These are phyloP conservation scores for Pachyuromys duprasi DNA, from an alignment of 2,797 vertebrate species.

Conservation along the genomic window DNA sequence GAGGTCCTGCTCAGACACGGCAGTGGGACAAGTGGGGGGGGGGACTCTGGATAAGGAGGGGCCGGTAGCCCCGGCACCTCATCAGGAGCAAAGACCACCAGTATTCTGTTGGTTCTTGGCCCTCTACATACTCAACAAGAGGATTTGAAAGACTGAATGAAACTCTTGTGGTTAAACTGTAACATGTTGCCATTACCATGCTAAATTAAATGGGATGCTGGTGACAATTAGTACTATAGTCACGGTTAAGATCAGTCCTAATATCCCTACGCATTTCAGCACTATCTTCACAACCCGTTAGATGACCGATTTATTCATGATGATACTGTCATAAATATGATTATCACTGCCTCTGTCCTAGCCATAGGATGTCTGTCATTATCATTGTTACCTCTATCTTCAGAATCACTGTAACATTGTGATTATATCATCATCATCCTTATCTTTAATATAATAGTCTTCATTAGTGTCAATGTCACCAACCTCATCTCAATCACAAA, in stretches of 20 bases:
- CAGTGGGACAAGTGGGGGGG: neutral
- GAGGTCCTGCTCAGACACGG: neutral
- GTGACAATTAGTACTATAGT: neutral
- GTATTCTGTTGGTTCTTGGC: neutral
- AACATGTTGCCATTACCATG: neutral
- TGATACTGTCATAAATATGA: neutral
- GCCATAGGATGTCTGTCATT: neutral
- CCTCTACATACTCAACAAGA: neutral
- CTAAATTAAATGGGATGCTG: neutral
- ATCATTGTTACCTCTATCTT: neutral
- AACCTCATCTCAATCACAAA: neutral
- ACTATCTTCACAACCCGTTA: neutral
- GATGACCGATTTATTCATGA: neutral
- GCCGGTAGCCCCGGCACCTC: neutral
- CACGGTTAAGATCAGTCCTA: neutral
- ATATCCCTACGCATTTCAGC: neutral
- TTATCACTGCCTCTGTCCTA: neutral
- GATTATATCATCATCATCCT: neutral
- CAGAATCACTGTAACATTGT: neutral
- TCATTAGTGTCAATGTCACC: neutral
- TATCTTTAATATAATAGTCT: neutral
- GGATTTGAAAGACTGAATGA: constrained; percentile 1
- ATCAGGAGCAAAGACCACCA: neutral
- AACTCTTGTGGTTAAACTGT: neutral
- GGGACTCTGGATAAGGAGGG: neutral